These are phyloP conservation scores for Sterrhoptilus dennistouni DNA, from an alignment of 2,113 vertebrate genomes.

Conservation along the genomic window DNA sequence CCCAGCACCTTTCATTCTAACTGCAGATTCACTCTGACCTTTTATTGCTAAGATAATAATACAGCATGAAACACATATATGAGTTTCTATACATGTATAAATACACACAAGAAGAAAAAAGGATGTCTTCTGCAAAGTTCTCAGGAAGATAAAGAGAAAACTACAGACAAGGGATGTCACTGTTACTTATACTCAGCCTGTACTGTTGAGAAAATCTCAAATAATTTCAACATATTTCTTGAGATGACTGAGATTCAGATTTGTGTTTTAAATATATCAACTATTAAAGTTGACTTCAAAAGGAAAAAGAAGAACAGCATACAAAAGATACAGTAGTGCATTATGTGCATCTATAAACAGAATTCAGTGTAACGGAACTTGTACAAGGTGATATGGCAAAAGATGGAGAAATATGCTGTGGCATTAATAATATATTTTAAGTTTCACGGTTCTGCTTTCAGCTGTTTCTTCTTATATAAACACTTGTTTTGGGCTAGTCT, in stretches of 20 bases:
- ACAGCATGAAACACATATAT: accelerated
- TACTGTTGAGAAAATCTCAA: neutral
- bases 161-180: neutral
- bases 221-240: neutral
- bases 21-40: neutral
- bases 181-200: neutral
- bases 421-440: neutral
- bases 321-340: neutral
- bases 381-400: neutral
- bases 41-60: neutral
- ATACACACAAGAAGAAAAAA: neutral
- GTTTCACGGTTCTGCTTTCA: neutral
- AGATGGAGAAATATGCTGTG: neutral
- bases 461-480: neutral
- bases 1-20: neutral
- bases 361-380: neutral
- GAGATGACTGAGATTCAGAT: neutral
- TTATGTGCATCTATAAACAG: neutral
- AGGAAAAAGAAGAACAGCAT: neutral
- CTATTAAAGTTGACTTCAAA: neutral
- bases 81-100: neutral
- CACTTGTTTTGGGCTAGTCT: neutral
- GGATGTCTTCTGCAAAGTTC: neutral
- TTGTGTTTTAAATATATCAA: neutral
- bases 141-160: neutral